These are phyloP conservation scores for Sminthopsis crassicaudata DNA, from an alignment of 2,113 vertebrate species.

Conservation along the genomic window DNA sequence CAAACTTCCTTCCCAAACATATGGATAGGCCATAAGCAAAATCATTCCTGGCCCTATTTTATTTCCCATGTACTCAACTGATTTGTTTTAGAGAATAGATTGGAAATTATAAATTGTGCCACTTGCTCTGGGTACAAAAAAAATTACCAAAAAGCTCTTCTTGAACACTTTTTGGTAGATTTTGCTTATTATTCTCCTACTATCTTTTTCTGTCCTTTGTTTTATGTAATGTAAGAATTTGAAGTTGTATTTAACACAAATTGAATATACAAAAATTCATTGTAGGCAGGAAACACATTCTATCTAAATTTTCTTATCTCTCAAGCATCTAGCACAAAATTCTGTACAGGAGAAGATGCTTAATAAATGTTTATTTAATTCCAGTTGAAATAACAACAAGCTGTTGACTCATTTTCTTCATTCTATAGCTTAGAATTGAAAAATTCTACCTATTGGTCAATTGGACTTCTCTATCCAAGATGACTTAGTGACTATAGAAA, in stretches of 20 bases:
- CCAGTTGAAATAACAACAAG: not conserved
- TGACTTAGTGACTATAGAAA: not conserved
- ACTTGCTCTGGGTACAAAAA: not conserved
- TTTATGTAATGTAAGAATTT: not conserved
- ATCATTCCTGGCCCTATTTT: not conserved
- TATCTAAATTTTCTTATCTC: not conserved
- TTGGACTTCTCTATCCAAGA: not conserved
- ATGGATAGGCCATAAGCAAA: not conserved
- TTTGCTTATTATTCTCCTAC: slow-evolving; percentile 1
- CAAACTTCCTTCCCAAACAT: not conserved
- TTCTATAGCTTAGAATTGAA: not conserved
- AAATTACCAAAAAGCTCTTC: not conserved
- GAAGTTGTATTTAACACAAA: not conserved
- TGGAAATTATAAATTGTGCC: not conserved
- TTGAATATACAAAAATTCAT: not conserved
- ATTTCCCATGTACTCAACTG: not conserved
- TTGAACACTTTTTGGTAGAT: not conserved
- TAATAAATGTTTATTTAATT: not conserved
- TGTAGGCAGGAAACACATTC: not conserved
- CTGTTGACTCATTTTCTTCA: not conserved
- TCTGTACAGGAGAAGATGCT: not conserved
- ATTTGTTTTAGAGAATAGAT: not conserved
- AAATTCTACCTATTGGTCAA: not conserved
- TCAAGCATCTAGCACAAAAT: not conserved
- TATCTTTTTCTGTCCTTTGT: slow-evolving; percentile 1